Conservation (phyloP, 2,797 vertebrate species). For the Arnoldichthys spilopterus region DNA sequence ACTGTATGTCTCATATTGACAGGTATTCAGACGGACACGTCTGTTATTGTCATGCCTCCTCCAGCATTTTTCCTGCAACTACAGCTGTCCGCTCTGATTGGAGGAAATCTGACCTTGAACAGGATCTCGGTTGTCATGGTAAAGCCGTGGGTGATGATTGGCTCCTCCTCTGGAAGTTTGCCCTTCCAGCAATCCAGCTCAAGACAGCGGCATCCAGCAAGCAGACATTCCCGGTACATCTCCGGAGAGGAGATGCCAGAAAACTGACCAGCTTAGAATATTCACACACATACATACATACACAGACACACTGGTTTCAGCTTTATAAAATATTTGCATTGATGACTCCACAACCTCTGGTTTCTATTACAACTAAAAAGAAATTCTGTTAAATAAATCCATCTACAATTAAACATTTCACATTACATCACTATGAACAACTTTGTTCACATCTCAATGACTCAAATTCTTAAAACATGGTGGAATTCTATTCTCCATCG, state of each 20-base stretch:
- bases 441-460: too few relatives aligned
- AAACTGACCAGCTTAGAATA: constrained; percentile 89
- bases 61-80: constrained; percentile 17
- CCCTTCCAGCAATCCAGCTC: constrained; percentile 99
- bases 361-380: too few relatives aligned
- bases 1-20: not conserved
- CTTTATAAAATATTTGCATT: too few relatives aligned
- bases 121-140: constrained; percentile 99
- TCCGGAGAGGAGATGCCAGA: constrained; percentile 94
- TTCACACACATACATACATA: constrained; percentile 4
- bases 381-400: too few relatives aligned
- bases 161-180: constrained; percentile 93
- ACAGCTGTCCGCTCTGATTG: constrained; percentile 8
- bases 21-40: constrained; percentile 14
- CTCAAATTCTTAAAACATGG: too few relatives aligned
- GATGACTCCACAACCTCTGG: too few relatives aligned
- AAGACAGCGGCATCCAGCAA: constrained; percentile 93
- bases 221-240: constrained; percentile 96
- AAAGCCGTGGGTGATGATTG: constrained; percentile 96
- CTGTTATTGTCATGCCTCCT: not conserved
- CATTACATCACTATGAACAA: too few relatives aligned
- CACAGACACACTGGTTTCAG: not conserved
- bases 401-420: too few relatives aligned
- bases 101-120: constrained; percentile 83
- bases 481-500: too few relatives aligned